Evolutionary conservation across 1,140 invertebrate genomes (phyloP), one percentile per base, ranked within the genome.

Genomic region (Limonius californicus): DNA sequence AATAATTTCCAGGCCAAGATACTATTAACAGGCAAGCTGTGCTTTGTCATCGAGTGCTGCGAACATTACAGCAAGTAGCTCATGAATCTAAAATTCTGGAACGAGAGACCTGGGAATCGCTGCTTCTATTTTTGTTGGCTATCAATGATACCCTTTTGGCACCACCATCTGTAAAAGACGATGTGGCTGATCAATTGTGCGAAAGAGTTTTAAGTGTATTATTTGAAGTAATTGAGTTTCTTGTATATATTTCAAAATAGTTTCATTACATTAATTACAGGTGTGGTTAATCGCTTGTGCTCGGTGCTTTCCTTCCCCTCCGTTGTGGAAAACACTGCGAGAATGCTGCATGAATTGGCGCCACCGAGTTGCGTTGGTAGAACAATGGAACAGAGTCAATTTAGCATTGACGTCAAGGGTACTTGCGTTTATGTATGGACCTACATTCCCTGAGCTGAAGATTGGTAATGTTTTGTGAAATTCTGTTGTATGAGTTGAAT

Each of bases 361-460:
- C 11, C 96, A 99, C 80, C 87, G 95, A 62, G 83, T 92, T 47
- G 91, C 92, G 42, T 82, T 99, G 0, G 87, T 97, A 6, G 90
- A 94, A 74, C 95, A 98, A 75, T 99, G 96, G 96, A 94, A 95
- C 77, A 84, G 94, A 54, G 90, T 97, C 11, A 97, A 95, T 77
- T 80, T 96, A 18, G 89, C 90, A 0, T 83, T 99, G 8, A 97
- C 94, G 0, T 87, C 90, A 11, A 82, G 88, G 54, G 80, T 97
- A 16, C 79, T 98, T 2, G 83, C 85, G 63, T 90, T 95, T 72
- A 92, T 96, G 86, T 96, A 95, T 79, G 94, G 93, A 1, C 85
- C 90, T 11, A 81, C 85, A 42, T 96, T 93, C 81, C 92, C 94
- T 0, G 87, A 89, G 71, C 79, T 95, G 66, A 92, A 90, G 81